Evolutionary conservation across 2,797 vertebrate genomes (phyloP), one percentile per base, ranked within the genome.

Genomic region (Picus viridis): DNA sequence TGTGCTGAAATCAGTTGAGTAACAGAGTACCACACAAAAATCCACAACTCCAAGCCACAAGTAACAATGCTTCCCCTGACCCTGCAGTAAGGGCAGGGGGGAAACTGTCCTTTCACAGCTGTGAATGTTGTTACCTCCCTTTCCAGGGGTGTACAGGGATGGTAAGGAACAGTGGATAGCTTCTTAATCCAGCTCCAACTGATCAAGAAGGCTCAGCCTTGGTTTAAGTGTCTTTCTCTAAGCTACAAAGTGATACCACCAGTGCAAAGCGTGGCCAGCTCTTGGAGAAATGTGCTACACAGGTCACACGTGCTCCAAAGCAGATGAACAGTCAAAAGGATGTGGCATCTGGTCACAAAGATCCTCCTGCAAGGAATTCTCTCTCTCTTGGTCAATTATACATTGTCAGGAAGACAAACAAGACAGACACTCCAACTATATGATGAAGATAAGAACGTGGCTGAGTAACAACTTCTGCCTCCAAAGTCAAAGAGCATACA

Each of bases 91-190:
- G 2, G 5, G 12, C 12, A 12, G 4, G 5, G 16, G 1, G 2
- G 2, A 5, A 1, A 27, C 5, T 39, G 23, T 17, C 59, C 45
- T 53, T 53, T 78, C 49, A 22, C 7, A 34, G n/a, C 36, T 17
- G 10, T 24, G 30, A 65, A 53, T 7, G 10, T 0, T 27, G 9
- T 8, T 62, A 67, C 29, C 6, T 6, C 62, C 20, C 6, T 4
- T 16, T 57, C 26, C 3, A 65, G 45, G 2, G 0, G 8, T 4
- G 9, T 14, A 32, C 6, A 53, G 16, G 2, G 1, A 1, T 0
- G 70, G 49, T 61, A 83, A 49, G 10, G 20, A 69, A 75, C 1
- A 3, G 18, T 15, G 4, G 80, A 45, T 14, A 51, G 61, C 62
- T 57, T 8, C 71, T 53, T 62, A 36, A 87, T 7, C 5, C 51